Evolutionary conservation across 2,888 invertebrate species (phyloP).

Genomic region (Ernsta delagoae): DNA sequence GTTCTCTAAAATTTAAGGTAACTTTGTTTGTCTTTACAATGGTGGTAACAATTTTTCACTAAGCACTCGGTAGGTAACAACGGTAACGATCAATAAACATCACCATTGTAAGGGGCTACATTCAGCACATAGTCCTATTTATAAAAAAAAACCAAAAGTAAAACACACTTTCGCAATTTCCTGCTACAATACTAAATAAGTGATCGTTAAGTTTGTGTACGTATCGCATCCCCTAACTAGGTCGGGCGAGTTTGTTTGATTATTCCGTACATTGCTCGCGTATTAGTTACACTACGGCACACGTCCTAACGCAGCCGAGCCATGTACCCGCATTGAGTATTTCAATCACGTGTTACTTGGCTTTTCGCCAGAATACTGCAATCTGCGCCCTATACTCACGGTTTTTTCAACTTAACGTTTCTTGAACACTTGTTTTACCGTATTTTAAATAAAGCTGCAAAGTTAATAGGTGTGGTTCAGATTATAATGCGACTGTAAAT

Average conservation of each 20-base stretch:
- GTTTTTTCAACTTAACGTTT: constrained; percentile 29
- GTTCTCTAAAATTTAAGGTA: not conserved
- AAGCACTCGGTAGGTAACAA: not conserved
- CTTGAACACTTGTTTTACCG: constrained; percentile 26
- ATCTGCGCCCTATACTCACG: constrained; percentile 26
- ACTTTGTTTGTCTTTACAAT: too few relatives aligned
- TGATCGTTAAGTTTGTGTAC: constrained; percentile 26
- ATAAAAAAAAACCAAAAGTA: not conserved
- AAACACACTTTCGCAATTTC: not conserved
- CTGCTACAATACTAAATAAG: constrained; percentile 23
- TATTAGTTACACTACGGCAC: constrained; percentile 35
- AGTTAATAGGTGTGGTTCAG: constrained; percentile 9
- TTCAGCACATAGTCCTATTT: not conserved
- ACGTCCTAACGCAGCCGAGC: constrained; percentile 16
- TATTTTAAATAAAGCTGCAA: constrained; percentile 17
- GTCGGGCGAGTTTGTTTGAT: constrained; percentile 27
- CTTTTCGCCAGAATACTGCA: constrained; percentile 32
- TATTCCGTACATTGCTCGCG: constrained; percentile 35
- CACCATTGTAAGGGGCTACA: not conserved
- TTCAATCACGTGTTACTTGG: constrained; percentile 29
- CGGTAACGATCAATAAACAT: not conserved
- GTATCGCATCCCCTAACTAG: constrained; percentile 21
- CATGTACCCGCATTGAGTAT: constrained; percentile 17
- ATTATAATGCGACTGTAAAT: constrained; percentile 15
- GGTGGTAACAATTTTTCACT: too few relatives aligned